phyloP scores from a whole-genome alignment of 2,113 vertebrate genomes.

The Monopterus albus region DNA sequence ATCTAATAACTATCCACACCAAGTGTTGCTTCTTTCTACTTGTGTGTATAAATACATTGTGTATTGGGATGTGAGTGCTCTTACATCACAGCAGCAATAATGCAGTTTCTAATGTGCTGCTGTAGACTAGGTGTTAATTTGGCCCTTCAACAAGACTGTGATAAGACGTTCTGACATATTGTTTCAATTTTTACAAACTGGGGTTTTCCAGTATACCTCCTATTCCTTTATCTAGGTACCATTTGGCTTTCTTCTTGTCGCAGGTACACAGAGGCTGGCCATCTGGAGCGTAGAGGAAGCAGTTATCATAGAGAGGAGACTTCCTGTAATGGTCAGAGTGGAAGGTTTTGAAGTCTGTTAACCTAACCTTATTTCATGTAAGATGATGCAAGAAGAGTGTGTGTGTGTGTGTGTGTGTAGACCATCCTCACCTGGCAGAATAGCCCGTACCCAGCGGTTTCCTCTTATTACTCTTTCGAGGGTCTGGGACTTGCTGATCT shows the following conservation, averaged over 20 bases:
- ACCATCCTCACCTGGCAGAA: slow-evolving; percentile 87
- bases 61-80: too few relatives aligned
- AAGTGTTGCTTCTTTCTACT: too few relatives aligned
- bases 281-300: slow-evolving; percentile 96
- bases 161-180: too few relatives aligned
- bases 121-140: too few relatives aligned
- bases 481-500: slow-evolving; percentile 88
- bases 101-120: too few relatives aligned
- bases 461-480: slow-evolving; percentile 88
- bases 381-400: too few relatives aligned
- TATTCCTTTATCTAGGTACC: slow-evolving; percentile 98
- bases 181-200: background rate
- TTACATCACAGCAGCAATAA: too few relatives aligned
- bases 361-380: too few relatives aligned
- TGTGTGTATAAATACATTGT: too few relatives aligned
- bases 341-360: background rate
- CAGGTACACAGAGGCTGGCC: slow-evolving; percentile 97
- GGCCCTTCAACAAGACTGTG: too few relatives aligned
- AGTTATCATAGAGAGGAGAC: slow-evolving; percentile 98
- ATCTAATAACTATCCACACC: too few relatives aligned
- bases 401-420: background rate
- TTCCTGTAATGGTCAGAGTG: slow-evolving; percentile 82
- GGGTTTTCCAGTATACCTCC: slow-evolving; percentile 83
- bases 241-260: slow-evolving; percentile 97
- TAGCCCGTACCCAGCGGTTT: slow-evolving; percentile 94